Percentiles rank a stretch among this genome's conserved stretches.
Conservation (phyloP, 2,797 vertebrate species). For the Helicolenus hilgendorfi region DNA sequence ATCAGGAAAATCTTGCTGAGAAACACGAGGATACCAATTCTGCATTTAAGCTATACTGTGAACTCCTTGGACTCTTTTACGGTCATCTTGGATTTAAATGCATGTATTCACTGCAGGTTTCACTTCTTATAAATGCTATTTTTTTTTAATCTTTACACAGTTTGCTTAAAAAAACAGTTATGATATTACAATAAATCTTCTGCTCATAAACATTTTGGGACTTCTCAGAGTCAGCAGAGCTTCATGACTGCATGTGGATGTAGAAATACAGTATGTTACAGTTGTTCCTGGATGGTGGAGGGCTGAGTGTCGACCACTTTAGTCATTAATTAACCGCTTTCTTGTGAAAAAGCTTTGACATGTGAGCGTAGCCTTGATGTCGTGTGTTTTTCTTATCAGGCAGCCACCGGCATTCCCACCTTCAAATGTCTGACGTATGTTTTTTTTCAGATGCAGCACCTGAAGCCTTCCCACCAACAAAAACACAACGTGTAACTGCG, state of each 20-base stretch:
- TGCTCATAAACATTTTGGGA: background rate
- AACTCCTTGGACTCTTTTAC: background rate
- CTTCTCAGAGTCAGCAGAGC: background rate
- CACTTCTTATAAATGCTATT: background rate
- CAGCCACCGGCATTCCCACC: conserved; percentile 24
- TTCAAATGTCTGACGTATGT: background rate
- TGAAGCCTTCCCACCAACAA: conserved; percentile 32
- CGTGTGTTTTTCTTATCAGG: conserved; percentile 29
- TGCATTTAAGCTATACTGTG: background rate
- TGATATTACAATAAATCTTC: background rate
- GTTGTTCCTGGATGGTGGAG: background rate
- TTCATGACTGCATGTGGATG: background rate
- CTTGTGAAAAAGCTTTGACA: background rate
- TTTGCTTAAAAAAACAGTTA: background rate
- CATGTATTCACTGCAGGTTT: background rate
- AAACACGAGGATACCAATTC: background rate
- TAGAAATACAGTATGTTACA: background rate
- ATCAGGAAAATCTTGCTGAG: background rate
- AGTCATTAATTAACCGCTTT: conserved; percentile 21
- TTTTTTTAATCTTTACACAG: background rate
- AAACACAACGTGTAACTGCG: background rate
- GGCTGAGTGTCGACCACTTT: background rate
- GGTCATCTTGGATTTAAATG: background rate
- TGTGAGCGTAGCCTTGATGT: conserved; percentile 13
- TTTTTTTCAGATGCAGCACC: background rate